Percentiles rank a stretch among this genome's conserved stretches.
Evolutionary conservation across 2,113 vertebrate genomes (phyloP).

Genomic region (Amblyopsis rosae): DNA sequence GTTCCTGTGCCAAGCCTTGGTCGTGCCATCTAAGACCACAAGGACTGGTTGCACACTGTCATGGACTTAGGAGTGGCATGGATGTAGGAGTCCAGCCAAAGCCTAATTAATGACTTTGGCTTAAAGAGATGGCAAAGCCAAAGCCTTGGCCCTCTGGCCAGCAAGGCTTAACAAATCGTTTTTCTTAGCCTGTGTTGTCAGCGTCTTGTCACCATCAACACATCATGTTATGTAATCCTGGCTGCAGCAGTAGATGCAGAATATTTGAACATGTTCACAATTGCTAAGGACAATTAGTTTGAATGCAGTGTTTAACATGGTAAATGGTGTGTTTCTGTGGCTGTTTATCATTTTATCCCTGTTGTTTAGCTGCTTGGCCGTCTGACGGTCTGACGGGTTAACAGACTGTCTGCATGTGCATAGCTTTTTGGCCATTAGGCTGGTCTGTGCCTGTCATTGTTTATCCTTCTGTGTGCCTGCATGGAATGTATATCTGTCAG

Average conservation of each 20-base stretch:
- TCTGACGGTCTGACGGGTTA: conserved; percentile 5
- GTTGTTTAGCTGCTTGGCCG: not conserved
- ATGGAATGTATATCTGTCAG: conserved; percentile 20
- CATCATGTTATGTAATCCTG: conserved; percentile 50
- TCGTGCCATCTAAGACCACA: conserved; percentile 24
- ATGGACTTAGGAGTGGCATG: conserved; percentile 27
- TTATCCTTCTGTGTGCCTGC: conserved; percentile 25
- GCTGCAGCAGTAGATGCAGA: conserved; percentile 46
- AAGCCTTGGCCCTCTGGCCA: conserved; percentile 49
- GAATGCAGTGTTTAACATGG: not conserved
- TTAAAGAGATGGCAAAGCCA: conserved; percentile 59
- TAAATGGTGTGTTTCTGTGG: too few relatives aligned
- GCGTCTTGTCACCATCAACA: conserved; percentile 23
- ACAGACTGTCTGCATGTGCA: conserved; percentile 1
- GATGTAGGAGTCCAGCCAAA: conserved; percentile 49
- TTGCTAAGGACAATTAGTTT: conserved; percentile 39
- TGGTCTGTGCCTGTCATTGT: not conserved
- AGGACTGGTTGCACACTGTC: conserved; percentile 48
- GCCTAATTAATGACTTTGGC: conserved; percentile 68
- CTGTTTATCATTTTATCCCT: too few relatives aligned
- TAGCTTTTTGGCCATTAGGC: not conserved
- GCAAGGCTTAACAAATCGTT: conserved; percentile 42
- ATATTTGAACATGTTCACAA: conserved; percentile 42
- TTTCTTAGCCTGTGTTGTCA: conserved; percentile 51
- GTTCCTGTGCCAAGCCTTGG: conserved; percentile 47